Evolutionary conservation across 2,797 vertebrate species (phyloP), one percentile per base, ranked within the genome.

Genomic region (Myotis findleyi): DNA sequence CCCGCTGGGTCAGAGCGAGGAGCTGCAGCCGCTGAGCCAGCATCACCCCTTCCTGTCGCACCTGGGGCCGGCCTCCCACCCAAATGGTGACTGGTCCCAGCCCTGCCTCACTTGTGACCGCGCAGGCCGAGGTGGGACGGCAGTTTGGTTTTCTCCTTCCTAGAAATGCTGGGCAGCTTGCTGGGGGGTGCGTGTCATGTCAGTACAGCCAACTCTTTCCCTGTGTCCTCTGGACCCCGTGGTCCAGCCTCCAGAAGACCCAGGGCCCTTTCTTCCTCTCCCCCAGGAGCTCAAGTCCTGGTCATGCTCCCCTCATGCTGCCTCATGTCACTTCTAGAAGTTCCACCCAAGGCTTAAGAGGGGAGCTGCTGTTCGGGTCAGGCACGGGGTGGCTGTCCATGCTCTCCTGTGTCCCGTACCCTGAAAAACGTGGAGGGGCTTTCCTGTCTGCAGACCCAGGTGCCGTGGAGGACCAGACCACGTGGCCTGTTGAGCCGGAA

Each of bases 101-200:
- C 94, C 97, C 72, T 97, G 96, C 97, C 96, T 97, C 94, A 94
- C 97, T 96, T 97, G 97, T 96, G 97, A 97, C 95, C 93, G 87
- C 14, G 92, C 90, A 97, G 96, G 92, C 97, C 97, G 95, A 97
- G 96, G 97, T 97, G 97, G 96, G 97, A 97, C 49, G 94, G 97
- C 92, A 85, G 95, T 96, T 97, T 96, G 93, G 94, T 97, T 97
- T 96, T 93, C 75, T 97, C 84, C 82, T 97, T 96, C 72, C 68
- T 96, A 90, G 91, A 96, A 92, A 93, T 72, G 66, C 85, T 79
- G 72, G 76, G 88, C 91, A 82, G 92, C 86, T 95, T 96, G 89
- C 87, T 85, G 93, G 91, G 92, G 93, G 69, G 53, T 73, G 47
- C 93, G 89, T 77, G 72, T 69, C 13, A 0, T 73, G 76, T 44